A percentile compares a stretch with the other conserved stretches of the same genome.
Evolutionary conservation across 30 jellyfish, hydroid and myxozoan species (phyloP).

Genomic region (Nemopilema nomurai): DNA sequence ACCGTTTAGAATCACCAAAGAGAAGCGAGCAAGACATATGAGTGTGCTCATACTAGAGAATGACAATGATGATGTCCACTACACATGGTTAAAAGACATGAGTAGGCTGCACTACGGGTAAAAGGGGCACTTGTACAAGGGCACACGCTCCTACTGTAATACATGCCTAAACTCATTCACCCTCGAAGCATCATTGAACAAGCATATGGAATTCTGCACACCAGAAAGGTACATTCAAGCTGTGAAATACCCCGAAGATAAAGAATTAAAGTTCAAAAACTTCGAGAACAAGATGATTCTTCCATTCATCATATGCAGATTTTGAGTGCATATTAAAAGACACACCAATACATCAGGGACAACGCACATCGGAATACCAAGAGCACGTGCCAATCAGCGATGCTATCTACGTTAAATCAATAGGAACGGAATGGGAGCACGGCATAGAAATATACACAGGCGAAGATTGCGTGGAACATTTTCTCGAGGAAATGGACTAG

Average conservation of each 20-base stretch:
- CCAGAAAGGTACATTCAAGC: conserved; percentile 46
- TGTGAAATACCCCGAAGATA: conserved; percentile 37
- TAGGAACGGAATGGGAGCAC: conserved; percentile 18
- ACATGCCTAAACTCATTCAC: background rate
- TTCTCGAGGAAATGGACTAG: conserved; percentile 21
- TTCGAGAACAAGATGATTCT: conserved; percentile 22
- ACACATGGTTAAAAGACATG: too few species aligned
- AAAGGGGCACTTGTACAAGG: too few species aligned
- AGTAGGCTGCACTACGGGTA: too few species aligned
- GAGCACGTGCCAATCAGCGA: conserved; percentile 53
- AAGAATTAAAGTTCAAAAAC: conserved; percentile 27
- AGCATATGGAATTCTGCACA: conserved; percentile 31
- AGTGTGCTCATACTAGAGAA: too few species aligned
- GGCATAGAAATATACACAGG: conserved; percentile 54
- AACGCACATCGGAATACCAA: conserved; percentile 11
- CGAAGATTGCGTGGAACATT: conserved; percentile 24
- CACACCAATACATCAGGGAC: background rate
- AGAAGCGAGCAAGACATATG: background rate
- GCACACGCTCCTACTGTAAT: too few species aligned
- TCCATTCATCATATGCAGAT: background rate
- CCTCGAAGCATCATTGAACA: conserved; percentile 2
- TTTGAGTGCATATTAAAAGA: conserved; percentile 11
- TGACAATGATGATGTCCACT: too few species aligned
- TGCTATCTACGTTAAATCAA: conserved; percentile 36
- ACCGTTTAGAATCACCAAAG: too few species aligned